Evolutionary conservation across 2,888 invertebrate species (phyloP), one percentile per base, ranked within the genome.

Genomic region (Limnephilus rhombicus): DNA sequence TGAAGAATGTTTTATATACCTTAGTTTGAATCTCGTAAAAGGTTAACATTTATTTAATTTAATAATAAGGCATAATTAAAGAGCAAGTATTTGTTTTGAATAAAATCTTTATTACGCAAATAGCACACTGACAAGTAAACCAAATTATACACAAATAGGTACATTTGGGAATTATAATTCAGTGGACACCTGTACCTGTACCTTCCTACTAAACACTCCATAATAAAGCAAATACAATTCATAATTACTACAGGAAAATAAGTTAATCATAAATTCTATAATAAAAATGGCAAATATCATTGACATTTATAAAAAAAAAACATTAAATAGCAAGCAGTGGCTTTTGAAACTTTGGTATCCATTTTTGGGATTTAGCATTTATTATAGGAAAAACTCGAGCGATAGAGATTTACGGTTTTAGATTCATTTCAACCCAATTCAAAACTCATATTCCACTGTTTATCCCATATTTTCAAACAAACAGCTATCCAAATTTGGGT

Each of bases 51-150:
- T 53, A 53, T 18, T 5, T 24, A 24, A 7, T 24, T 18, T 68
- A 18, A 68, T 68, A 5, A 18, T 68, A 24, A 24, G 53, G 18
- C 53, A 68, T 24, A 68, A 68, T 68, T 0, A 68, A 68, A 68
- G 31, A 68, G 3, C 3, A 49, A 29, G 29, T 37, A 87, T 53
- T 29, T 68, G 15, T 45, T 87, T 87, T 87, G 18, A 31, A 87
- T 87, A 15, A 31, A 53, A 31, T 87, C 31, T 87, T 87, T 87
- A 87, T 87, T 87, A 53, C 53, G 31, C 87, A 87, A 87, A 87
- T 49, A 53, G n/a, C 87, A 87, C 87, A 87, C 87, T 83, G 34
- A 37, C 83, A 83, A 83, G 68, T 68, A 68, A 68, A 68, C n/a
- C 24, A 68, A 68, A 68, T 68, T 68, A 68, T 68, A 68, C 68